Conservation (phyloP, 2,113 vertebrate species). For the Pteropus alecto region DNA sequence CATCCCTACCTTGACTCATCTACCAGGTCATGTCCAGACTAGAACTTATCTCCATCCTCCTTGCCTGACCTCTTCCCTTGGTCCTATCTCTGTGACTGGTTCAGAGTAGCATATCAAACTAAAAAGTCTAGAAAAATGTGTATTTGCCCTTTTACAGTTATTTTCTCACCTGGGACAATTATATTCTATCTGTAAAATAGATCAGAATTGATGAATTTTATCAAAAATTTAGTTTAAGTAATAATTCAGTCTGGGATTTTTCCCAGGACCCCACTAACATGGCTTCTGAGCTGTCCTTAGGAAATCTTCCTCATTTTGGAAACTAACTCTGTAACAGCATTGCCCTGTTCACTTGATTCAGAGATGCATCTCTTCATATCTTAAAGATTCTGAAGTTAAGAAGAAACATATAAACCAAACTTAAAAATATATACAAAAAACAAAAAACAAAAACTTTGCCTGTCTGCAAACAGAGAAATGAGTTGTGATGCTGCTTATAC, state of each 20-base stretch:
- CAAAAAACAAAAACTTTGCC: not conserved
- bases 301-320: not conserved
- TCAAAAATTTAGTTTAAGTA: not conserved
- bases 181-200: not conserved
- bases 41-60: not conserved
- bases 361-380: not conserved
- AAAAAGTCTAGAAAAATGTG: not conserved
- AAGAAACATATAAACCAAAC: not conserved
- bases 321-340: not conserved
- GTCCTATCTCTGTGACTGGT: not conserved
- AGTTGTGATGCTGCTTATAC: not conserved
- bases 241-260: not conserved
- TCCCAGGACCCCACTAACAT: not conserved
- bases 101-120: not conserved
- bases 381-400: not conserved
- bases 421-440: not conserved
- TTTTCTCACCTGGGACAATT: not conserved
- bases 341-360: not conserved
- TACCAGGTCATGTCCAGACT: not conserved
- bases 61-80: not conserved
- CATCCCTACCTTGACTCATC: not conserved
- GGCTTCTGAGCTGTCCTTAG: not conserved
- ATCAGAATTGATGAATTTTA: not conserved
- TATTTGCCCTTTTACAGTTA: not conserved
- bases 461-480: not conserved